Evolutionary conservation across 2,113 vertebrate species (phyloP), one percentile per base, ranked within the genome.

Genomic region (Malurus melanocephalus): DNA sequence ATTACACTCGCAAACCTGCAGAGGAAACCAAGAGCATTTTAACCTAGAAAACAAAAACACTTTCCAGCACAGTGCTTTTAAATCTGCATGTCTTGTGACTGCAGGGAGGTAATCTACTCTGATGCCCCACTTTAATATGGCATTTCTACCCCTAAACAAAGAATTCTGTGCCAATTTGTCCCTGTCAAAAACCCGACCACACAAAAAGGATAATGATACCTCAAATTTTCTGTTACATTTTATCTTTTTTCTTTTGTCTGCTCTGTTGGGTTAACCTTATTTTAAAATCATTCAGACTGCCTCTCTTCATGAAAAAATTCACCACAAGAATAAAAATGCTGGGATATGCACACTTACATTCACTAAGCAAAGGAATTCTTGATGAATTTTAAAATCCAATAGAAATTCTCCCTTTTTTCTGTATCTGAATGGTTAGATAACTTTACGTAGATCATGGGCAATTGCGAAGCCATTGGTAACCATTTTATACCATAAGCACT

Each of bases 1-100:
- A 10, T 22, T 51, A 13, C 4, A 21, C 4, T 30, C 6, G 6
- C 14, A 33, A 73, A n/a, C 6, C 22, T 9, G 18, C 0, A 0
- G 11, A 51, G 12, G 53, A 72, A 80, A 6, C 4, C 18, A 75
- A 71, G 9, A 65, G 7, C 9, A 32, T 32, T 82, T 82, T 52
- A 76, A 30, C 9, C 8, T 85, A 66, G 68, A 69, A 74, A 65
- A 52, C 48, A 73, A 32, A 57, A 28, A 13, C 11, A 24, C 7
- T 40, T 78, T 23, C 10, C 28, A 82, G 12, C 3, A 16, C 13
- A 62, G 5, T 2, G 11, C 8, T 11, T 57, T 85, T 24, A 85
- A 69, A 66, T 26, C 13, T 52, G 4, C 6, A 17, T 24, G 8
- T 33, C 51, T 55, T 75, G 16, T 15, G 60, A 32, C 2, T 43